These are phyloP conservation scores for Himalopsyche japonica DNA, from an alignment of 2,888 invertebrate genomes.

Conservation along the genomic window DNA sequence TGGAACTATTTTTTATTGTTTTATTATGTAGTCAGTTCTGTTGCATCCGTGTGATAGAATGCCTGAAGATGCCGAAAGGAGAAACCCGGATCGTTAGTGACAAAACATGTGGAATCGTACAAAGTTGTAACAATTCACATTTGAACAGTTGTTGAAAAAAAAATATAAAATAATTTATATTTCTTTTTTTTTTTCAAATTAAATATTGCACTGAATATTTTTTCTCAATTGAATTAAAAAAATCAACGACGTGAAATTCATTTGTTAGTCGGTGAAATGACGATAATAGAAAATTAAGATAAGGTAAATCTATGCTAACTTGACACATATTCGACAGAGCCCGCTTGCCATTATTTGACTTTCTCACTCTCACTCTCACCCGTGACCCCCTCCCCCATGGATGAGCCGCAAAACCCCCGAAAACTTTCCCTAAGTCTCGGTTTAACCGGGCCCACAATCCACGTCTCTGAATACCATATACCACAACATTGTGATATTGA, in stretches of 20 bases:
- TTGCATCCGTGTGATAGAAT: too few species aligned
- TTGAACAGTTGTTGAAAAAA: too few species aligned
- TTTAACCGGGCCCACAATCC: constrained; percentile 6
- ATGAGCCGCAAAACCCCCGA: constrained; percentile 15
- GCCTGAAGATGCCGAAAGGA: too few species aligned
- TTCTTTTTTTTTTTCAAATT: too few species aligned
- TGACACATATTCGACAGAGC: constrained; percentile 36
- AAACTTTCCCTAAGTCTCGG: constrained; percentile 5
- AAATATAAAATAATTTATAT: too few species aligned
- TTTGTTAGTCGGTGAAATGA: background rate
- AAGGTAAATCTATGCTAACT: constrained; percentile 4
- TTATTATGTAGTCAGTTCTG: too few species aligned
- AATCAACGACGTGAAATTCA: background rate
- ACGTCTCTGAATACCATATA: constrained; percentile 31
- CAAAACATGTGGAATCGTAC: too few species aligned
- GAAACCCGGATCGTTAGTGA: too few species aligned
- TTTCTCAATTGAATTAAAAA: background rate
- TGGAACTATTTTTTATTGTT: too few species aligned
- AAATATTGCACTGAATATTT: background rate
- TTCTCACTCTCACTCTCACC: constrained; percentile 5
- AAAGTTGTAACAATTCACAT: too few species aligned
- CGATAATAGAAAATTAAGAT: background rate
- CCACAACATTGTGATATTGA: constrained; percentile 42
- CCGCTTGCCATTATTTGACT: constrained; percentile 33
- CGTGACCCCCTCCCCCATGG: constrained; percentile 10